Conservation (phyloP, 2,888 invertebrate species). For the Noctua comes region DNA sequence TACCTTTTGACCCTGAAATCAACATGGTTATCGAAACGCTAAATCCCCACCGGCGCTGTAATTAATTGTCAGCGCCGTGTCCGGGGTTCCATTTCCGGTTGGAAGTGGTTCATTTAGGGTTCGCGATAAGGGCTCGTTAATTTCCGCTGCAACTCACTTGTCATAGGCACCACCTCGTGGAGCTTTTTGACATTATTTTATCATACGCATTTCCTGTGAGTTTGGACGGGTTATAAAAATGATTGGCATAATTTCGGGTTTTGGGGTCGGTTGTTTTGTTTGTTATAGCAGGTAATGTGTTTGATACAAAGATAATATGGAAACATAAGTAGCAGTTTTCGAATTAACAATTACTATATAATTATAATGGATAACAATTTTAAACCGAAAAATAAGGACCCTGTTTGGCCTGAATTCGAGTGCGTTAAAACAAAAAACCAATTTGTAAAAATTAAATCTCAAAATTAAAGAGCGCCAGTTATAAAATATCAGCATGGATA, state of each 20-base stretch:
- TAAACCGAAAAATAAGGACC: background rate
- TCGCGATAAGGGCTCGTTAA: slow-evolving; percentile 81
- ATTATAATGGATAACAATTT: background rate
- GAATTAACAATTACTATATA: background rate
- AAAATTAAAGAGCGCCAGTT: background rate
- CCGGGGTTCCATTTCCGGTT: slow-evolving; percentile 72
- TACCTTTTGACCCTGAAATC: slow-evolving; percentile 55
- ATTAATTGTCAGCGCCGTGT: slow-evolving; percentile 72
- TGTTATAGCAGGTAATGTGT: slow-evolving; percentile 8
- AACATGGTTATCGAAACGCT: slow-evolving; percentile 63
- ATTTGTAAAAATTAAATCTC: background rate
- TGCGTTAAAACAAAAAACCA: background rate
- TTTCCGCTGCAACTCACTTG: slow-evolving; percentile 81
- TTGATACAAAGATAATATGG: background rate
- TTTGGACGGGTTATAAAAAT: slow-evolving; percentile 23
- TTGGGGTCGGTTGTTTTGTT: slow-evolving; percentile 2
- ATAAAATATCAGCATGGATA: background rate
- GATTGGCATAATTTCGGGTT: slow-evolving; percentile 9
- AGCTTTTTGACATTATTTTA: slow-evolving; percentile 58
- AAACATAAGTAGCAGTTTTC: too few species aligned
- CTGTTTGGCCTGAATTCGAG: background rate
- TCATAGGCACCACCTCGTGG: slow-evolving; percentile 68
- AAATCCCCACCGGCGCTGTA: slow-evolving; percentile 66
- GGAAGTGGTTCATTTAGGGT: slow-evolving; percentile 79
- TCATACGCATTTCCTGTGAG: slow-evolving; percentile 60